Percentiles rank a stretch among this genome's conserved stretches.
phyloP scores from a whole-genome alignment of 2,797 vertebrate genomes.

The Fundulus diaphanus region DNA sequence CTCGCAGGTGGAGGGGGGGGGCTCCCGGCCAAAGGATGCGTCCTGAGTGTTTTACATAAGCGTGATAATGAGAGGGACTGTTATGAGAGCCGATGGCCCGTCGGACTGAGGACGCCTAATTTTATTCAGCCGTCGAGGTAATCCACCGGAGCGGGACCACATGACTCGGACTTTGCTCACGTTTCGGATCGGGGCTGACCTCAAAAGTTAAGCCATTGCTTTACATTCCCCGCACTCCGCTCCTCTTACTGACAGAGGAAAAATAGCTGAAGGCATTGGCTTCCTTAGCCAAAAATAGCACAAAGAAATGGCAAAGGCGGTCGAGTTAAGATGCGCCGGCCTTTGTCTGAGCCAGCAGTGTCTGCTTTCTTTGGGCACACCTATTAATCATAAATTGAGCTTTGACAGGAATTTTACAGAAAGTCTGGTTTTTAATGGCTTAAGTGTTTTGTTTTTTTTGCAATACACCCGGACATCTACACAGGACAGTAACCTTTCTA shows the following conservation, averaged over 20 bases:
- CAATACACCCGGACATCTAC: conserved; percentile 13
- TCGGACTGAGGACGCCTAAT: conserved; percentile 32
- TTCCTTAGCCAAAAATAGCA: conserved; percentile 54
- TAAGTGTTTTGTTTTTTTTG: conserved; percentile 21
- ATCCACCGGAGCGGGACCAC: conserved; percentile 14
- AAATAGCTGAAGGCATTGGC: conserved; percentile 47
- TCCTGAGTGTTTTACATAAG: conserved; percentile 68
- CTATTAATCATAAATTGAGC: conserved; percentile 53
- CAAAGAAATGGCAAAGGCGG: conserved; percentile 23
- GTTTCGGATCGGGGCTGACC: conserved; percentile 31
- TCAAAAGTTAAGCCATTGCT: conserved; percentile 23
- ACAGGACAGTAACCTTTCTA: not conserved
- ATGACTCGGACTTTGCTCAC: conserved; percentile 4
- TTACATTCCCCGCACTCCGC: conserved; percentile 1
- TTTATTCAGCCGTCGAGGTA: conserved; percentile 30
- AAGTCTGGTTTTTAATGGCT: conserved; percentile 27
- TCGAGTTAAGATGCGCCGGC: conserved; percentile 48
- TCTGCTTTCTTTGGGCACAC: conserved; percentile 38
- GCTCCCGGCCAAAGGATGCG: conserved; percentile 39
- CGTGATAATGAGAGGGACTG: conserved; percentile 45
- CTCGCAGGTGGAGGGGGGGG: conserved; percentile 28
- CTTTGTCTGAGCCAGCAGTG: conserved; percentile 37
- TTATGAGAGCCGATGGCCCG: conserved; percentile 18
- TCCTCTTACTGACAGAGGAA: conserved; percentile 40
- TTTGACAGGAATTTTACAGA: conserved; percentile 29